These are phyloP conservation scores for Merodon equestris DNA, from an alignment of 2,888 invertebrate species.

Conservation along the genomic window DNA sequence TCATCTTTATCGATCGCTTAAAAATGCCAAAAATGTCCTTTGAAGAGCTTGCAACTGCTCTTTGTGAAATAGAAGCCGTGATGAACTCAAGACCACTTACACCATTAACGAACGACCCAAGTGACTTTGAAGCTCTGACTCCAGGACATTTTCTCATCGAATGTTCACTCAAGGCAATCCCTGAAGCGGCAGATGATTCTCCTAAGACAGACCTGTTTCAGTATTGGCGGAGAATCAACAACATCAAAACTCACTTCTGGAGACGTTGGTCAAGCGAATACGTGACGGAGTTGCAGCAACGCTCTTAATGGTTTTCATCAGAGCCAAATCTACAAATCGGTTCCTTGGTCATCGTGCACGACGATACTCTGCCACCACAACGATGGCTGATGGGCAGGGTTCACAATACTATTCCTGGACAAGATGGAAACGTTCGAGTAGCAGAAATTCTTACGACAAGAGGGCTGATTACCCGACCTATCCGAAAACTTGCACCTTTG, in stretches of 20 bases:
- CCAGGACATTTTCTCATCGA: conserved; percentile 12
- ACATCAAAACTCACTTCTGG: too few species aligned
- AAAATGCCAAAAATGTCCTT: too few species aligned
- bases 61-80: conserved; percentile 10
- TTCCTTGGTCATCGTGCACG: conserved; percentile 8
- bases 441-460: conserved; percentile 23
- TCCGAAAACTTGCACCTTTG: neutral
- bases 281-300: conserved; percentile 15
- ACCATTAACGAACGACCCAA: neutral
- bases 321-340: neutral
- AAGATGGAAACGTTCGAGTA: conserved; percentile 23
- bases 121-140: conserved; percentile 3
- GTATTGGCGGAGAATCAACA: too few species aligned
- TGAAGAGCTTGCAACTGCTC: conserved; percentile 44
- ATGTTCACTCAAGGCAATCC: too few species aligned
- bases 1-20: conserved; percentile 45
- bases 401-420: neutral
- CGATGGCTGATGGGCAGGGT: conserved; percentile 29
- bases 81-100: conserved; percentile 14
- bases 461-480: neutral
- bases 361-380: conserved; percentile 14
- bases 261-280: conserved; percentile 12
- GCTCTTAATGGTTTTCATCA: conserved; percentile 12
- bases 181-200: too few species aligned
- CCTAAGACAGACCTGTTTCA: too few species aligned